These are phyloP conservation scores for Caradrina clavipalpis DNA, from an alignment of 2,888 invertebrate species.

Conservation along the genomic window DNA sequence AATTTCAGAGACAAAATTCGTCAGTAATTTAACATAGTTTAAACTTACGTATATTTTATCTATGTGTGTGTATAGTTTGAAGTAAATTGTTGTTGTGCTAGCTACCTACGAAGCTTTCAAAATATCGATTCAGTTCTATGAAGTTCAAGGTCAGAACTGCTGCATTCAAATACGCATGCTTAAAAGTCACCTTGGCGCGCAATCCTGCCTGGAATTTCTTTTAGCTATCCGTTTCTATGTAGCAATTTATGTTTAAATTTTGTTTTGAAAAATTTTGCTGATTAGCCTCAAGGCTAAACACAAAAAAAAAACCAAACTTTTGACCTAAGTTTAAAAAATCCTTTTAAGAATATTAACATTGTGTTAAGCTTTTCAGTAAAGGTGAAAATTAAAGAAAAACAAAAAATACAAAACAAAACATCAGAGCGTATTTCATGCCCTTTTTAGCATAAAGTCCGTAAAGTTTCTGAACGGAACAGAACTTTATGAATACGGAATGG, in stretches of 20 bases:
- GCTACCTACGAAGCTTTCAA: not conserved
- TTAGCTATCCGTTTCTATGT: not conserved
- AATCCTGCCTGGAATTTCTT: not conserved
- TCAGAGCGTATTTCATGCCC: constrained; percentile 30
- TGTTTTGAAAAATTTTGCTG: too few species aligned
- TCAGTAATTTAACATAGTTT: not conserved
- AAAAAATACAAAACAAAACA: constrained; percentile 26
- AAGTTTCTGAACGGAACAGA: constrained; percentile 40
- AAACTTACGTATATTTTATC: not conserved
- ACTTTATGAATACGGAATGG: constrained; percentile 53
- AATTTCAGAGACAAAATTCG: constrained; percentile 5
- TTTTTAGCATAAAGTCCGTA: constrained; percentile 35
- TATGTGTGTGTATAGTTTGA: not conserved
- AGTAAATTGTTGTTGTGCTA: not conserved
- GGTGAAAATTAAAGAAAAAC: constrained; percentile 19
- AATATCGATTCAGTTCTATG: not conserved
- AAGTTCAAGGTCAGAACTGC: not conserved
- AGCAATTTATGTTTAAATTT: too few species aligned
- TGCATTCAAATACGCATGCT: not conserved
- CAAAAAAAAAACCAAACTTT: too few species aligned
- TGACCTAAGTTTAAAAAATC: not conserved
- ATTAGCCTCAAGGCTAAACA: too few species aligned
- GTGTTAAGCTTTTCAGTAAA: constrained; percentile 9
- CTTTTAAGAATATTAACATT: not conserved
- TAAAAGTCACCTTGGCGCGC: not conserved